Conservation (phyloP, 1,140 invertebrate species). For the Drosophila biarmipes region DNA sequence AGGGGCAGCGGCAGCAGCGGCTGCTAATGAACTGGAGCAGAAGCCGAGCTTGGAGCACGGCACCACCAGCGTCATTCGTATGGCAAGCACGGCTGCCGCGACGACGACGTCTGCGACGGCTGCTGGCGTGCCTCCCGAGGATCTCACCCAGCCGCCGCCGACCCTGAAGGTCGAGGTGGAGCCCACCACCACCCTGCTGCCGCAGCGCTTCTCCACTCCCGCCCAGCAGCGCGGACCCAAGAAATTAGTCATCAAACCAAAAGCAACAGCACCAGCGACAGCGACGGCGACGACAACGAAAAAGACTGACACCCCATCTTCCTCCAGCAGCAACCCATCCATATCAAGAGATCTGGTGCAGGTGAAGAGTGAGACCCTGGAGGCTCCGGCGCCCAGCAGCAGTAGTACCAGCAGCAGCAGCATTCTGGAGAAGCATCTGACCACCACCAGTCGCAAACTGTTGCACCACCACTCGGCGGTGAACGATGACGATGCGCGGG, state of each 20-base stretch:
- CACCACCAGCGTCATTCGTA: slow-evolving; percentile 80
- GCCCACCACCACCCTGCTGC: slow-evolving; percentile 48
- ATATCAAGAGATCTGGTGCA: slow-evolving; percentile 72
- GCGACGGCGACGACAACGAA: slow-evolving; percentile 47
- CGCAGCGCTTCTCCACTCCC: slow-evolving; percentile 52
- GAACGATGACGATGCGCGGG: slow-evolving; percentile 74
- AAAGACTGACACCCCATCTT: slow-evolving; percentile 70
- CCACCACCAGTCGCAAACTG: slow-evolving; percentile 44
- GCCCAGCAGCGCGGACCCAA: slow-evolving; percentile 73
- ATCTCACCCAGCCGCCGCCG: slow-evolving; percentile 62
- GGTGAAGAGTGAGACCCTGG: slow-evolving; percentile 61
- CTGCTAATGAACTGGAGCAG: slow-evolving; percentile 26
- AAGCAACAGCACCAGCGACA: slow-evolving; percentile 50
- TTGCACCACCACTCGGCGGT: slow-evolving; percentile 56
- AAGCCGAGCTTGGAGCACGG: slow-evolving; percentile 59
- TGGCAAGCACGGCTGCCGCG: slow-evolving; percentile 67
- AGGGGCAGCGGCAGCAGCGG: neutral
- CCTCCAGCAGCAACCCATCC: slow-evolving; percentile 44
- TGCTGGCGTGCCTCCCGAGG: slow-evolving; percentile 43
- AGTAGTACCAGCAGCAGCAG: slow-evolving; percentile 65
- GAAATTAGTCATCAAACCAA: slow-evolving; percentile 83
- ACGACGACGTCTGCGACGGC: slow-evolving; percentile 6
- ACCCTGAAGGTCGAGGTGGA: slow-evolving; percentile 67
- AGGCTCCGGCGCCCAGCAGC: slow-evolving; percentile 22
- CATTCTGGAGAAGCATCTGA: slow-evolving; percentile 77